Evolutionary conservation across 2,888 invertebrate species (phyloP).

Genomic region (Biston stratarius): DNA sequence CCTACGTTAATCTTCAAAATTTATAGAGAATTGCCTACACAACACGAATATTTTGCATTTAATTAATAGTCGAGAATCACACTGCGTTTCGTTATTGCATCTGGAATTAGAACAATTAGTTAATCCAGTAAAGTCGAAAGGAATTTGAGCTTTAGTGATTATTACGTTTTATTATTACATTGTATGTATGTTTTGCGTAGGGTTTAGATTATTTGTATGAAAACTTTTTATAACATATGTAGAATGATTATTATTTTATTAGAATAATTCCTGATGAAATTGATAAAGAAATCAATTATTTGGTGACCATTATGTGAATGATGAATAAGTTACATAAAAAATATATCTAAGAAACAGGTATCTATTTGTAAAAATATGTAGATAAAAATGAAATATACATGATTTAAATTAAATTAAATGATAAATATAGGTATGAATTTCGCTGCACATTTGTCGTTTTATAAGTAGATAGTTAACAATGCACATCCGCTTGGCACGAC

Average conservation of each 20-base stretch:
- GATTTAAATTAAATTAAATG: background rate
- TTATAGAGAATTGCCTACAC: constrained; percentile 24
- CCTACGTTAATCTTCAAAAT: constrained; percentile 17
- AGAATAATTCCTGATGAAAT: no score
- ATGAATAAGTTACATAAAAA: no score
- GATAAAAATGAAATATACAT: no score
- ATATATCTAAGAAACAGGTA: no score
- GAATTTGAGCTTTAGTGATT: constrained; percentile 45
- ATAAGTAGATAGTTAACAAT: constrained; percentile 24
- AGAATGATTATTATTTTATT: no score
- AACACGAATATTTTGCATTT: constrained; percentile 17
- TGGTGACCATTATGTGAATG: no score
- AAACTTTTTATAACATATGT: no score
- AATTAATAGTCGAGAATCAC: constrained; percentile 17
- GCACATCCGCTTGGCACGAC: constrained; percentile 31
- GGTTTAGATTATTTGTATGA: background rate
- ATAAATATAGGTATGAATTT: constrained; percentile 3
- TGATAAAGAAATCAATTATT: no score
- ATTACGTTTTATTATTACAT: constrained; percentile 11
- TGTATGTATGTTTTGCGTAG: background rate
- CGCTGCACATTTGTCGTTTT: constrained; percentile 38
- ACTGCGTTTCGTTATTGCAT: constrained; percentile 42
- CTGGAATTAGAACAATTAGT: constrained; percentile 67
- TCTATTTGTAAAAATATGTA: no score
- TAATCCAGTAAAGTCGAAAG: constrained; percentile 54